phyloP scores from a whole-genome alignment of 2,888 invertebrate species.

The Scelioninae gen. 1 region DNA sequence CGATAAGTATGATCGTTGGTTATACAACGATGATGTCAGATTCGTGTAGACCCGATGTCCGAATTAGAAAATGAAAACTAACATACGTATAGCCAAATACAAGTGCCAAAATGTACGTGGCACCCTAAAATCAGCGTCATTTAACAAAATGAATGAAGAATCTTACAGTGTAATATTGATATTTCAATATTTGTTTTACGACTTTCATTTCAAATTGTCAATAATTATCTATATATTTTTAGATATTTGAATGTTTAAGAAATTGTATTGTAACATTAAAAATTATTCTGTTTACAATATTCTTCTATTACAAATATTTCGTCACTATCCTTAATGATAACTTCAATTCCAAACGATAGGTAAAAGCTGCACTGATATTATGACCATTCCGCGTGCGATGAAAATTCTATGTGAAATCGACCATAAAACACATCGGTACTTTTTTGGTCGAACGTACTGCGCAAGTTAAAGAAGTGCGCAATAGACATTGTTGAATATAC shows the following conservation, averaged over 20 bases:
- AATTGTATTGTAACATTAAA: neutral
- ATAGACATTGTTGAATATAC: slow-evolving; percentile 48
- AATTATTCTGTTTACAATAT: neutral
- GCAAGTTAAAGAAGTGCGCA: slow-evolving; percentile 12
- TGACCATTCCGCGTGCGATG: slow-evolving; percentile 13
- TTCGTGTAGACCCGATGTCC: slow-evolving; percentile 29
- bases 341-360: slow-evolving; percentile 25
- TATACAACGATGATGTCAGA: slow-evolving; percentile 46
- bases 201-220: slow-evolving; percentile 14
- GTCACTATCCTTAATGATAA: slow-evolving; percentile 14
- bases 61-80: slow-evolving; percentile 43
- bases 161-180: slow-evolving; percentile 11
- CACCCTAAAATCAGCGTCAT: slow-evolving; percentile 59
- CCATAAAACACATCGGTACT: slow-evolving; percentile 13
- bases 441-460: slow-evolving; percentile 15
- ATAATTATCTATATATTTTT: slow-evolving; percentile 5
- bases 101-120: slow-evolving; percentile 63
- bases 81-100: slow-evolving; percentile 51
- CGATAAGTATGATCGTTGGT: slow-evolving; percentile 46
- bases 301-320: slow-evolving; percentile 6
- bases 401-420: slow-evolving; percentile 31
- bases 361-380: slow-evolving; percentile 30
- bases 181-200: slow-evolving; percentile 11
- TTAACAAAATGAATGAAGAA: slow-evolving; percentile 19
- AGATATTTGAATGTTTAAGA: slow-evolving; percentile 6